phyloP scores from a whole-genome alignment of 1,140 invertebrate species.

The Druon quercuslanigerum region DNA sequence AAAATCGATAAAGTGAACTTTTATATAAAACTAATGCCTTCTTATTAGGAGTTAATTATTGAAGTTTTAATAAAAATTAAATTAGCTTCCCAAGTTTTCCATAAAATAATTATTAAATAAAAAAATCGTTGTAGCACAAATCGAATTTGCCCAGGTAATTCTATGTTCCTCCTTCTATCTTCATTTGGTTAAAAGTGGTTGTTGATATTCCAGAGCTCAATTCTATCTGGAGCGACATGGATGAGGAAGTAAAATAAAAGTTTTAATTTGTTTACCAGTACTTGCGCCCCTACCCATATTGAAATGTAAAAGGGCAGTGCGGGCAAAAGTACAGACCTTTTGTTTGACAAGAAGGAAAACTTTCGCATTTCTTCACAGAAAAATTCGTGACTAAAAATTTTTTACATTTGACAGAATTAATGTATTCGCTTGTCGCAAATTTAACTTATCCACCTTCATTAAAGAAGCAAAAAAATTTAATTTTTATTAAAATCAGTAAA shows the following conservation, averaged over 20 bases:
- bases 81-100: too few species aligned
- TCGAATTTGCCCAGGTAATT: not conserved
- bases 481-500: too few species aligned
- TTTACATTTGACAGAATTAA: too few species aligned
- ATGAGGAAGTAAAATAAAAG: conserved; percentile 2
- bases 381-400: not conserved
- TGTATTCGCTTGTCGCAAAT: too few species aligned
- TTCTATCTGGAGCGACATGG: not conserved
- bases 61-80: too few species aligned
- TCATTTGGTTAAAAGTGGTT: not conserved
- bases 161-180: not conserved
- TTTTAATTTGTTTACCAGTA: conserved; percentile 28
- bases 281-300: not conserved
- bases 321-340: not conserved
- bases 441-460: too few species aligned
- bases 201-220: not conserved
- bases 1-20: too few species aligned
- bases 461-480: too few species aligned
- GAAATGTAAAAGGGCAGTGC: not conserved
- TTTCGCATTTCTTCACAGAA: not conserved
- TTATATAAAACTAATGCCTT: too few species aligned
- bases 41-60: too few species aligned
- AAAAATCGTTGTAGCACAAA: not conserved
- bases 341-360: not conserved
- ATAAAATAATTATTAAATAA: too few species aligned